These are phyloP conservation scores for Mythimna pallens DNA, from an alignment of 2,888 invertebrate species.

Conservation along the genomic window DNA sequence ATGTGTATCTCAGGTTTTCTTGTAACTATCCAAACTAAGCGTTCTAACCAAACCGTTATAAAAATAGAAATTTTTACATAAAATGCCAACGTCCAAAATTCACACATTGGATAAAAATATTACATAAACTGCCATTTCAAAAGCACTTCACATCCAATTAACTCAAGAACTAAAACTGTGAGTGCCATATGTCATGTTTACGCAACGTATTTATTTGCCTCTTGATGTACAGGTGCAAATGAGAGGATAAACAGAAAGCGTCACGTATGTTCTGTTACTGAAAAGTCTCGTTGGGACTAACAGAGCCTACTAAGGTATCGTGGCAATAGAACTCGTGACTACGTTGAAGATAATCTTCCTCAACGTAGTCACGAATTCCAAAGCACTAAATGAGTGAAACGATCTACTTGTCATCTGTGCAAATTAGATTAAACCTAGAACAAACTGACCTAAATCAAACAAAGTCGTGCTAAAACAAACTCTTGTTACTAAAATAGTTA, in stretches of 20 bases:
- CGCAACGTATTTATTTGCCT: slow-evolving; percentile 44
- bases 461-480: background rate
- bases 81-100: slow-evolving; percentile 16
- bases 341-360: background rate
- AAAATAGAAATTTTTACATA: slow-evolving; percentile 10
- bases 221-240: slow-evolving; percentile 37
- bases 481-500: background rate
- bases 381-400: background rate
- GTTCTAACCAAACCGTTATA: background rate
- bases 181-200: slow-evolving; percentile 16
- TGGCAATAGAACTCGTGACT: background rate
- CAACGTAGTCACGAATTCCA: no score
- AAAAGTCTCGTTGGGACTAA: background rate
- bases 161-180: slow-evolving; percentile 49
- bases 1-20: background rate
- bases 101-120: slow-evolving; percentile 6
- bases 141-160: slow-evolving; percentile 67
- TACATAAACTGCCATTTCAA: slow-evolving; percentile 22
- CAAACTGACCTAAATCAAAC: background rate
- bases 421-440: slow-evolving; percentile 6
- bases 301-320: background rate
- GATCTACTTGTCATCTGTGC: background rate
- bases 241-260: slow-evolving; percentile 32
- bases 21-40: background rate
- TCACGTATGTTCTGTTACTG: slow-evolving; percentile 11